phyloP scores from a whole-genome alignment of 2,797 vertebrate genomes.

The Pseudopleuronectes americanus region DNA sequence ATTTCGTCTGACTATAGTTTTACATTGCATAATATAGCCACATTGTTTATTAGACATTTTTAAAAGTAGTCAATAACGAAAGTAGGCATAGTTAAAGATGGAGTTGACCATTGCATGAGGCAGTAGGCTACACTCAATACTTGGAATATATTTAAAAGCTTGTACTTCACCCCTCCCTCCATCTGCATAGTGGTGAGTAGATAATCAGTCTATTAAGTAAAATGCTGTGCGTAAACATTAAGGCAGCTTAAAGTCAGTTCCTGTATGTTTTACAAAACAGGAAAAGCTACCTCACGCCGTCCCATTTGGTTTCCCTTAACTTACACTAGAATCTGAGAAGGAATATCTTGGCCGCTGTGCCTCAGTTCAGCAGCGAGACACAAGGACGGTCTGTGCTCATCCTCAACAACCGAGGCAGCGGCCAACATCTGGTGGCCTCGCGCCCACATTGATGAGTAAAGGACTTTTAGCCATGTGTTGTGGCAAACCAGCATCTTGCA shows the following conservation, averaged over 20 bases:
- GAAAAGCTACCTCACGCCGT: background rate
- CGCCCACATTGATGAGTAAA: constrained; percentile 46
- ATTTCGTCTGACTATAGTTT: too few relatives aligned
- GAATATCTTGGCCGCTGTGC: constrained; percentile 19
- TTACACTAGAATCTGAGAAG: constrained; percentile 7
- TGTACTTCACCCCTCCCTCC: too few relatives aligned
- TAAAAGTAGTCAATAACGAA: too few relatives aligned
- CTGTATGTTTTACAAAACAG: background rate
- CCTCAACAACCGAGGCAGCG: constrained; percentile 41
- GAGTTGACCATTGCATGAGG: too few relatives aligned
- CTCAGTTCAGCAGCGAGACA: constrained; percentile 36
- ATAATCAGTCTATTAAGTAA: too few relatives aligned
- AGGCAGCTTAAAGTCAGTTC: background rate
- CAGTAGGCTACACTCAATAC: too few relatives aligned
- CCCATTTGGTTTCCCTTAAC: constrained; percentile 36
- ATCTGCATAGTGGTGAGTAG: too few relatives aligned
- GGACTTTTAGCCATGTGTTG: constrained; percentile 51
- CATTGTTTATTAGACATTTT: too few relatives aligned
- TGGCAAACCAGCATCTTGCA: constrained; percentile 50
- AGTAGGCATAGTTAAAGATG: too few relatives aligned
- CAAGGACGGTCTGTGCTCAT: constrained; percentile 41
- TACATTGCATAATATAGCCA: too few relatives aligned
- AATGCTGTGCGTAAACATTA: too few relatives aligned
- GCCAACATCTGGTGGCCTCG: constrained; percentile 64
- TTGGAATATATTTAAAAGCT: too few relatives aligned